These are phyloP conservation scores for Stictonetta naevosa DNA, from an alignment of 2,113 vertebrate species.

Conservation along the genomic window DNA sequence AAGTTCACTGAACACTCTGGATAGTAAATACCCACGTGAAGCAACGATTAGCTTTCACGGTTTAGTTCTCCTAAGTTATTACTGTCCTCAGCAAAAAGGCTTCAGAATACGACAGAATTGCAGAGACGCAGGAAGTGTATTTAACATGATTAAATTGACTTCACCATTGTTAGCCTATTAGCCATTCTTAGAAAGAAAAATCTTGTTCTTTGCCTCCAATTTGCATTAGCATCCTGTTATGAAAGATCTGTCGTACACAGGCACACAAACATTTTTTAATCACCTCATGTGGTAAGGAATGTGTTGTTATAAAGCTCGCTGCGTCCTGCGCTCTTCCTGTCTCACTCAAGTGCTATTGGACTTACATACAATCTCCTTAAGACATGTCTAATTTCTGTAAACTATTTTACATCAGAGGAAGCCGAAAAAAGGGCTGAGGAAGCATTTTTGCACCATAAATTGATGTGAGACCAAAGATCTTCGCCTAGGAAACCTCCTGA, in stretches of 20 bases:
- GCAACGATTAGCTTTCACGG: slow-evolving; percentile 32
- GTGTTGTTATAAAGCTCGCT: background rate
- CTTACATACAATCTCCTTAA: background rate
- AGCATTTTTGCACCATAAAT: background rate
- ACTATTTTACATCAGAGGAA: background rate
- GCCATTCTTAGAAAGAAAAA: background rate
- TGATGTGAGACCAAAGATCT: background rate
- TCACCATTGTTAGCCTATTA: background rate
- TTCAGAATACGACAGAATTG: background rate
- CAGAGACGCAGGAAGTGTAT: background rate
- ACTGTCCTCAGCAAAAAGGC: background rate
- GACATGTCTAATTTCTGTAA: background rate
- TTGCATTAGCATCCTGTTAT: background rate
- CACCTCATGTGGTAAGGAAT: background rate
- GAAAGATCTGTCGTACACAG: background rate
- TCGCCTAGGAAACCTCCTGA: background rate
- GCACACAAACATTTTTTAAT: background rate
- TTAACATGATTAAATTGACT: background rate
- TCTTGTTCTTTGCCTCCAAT: background rate
- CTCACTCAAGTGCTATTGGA: rapidly evolving
- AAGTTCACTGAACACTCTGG: slow-evolving; percentile 20
- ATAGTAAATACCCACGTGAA: slow-evolving; percentile 7
- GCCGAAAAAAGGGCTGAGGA: background rate
- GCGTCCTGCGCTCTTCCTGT: background rate
- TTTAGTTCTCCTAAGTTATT: background rate